Conservation (phyloP, 2,797 vertebrate genomes). For the Pangasius larnaudii region DNA sequence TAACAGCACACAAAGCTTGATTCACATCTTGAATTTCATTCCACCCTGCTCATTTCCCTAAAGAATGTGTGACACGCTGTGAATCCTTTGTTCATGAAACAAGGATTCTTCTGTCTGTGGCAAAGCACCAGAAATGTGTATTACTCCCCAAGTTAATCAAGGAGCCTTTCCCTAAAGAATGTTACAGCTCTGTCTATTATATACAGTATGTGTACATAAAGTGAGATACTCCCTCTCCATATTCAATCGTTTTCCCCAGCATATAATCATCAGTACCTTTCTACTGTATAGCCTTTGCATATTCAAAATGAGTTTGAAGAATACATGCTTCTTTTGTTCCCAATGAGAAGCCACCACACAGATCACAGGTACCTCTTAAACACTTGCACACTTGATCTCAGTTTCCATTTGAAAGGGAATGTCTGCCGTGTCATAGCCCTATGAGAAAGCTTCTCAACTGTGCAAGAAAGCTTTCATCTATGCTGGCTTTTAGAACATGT, state of each 20-base stretch:
- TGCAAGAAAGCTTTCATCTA: background rate
- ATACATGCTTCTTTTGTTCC: background rate
- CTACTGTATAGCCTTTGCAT: background rate
- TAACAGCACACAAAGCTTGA: constrained; percentile 4
- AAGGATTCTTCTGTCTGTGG: constrained; percentile 45
- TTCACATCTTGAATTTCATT: constrained; percentile 19
- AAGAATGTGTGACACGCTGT: constrained; percentile 19
- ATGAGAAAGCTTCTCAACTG: background rate
- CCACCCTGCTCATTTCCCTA: constrained; percentile 17
- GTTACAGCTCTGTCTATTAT: constrained; percentile 39
- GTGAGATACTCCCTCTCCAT: background rate
- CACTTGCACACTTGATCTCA: background rate
- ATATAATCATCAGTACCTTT: background rate
- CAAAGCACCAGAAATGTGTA: constrained; percentile 22
- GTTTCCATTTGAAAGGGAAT: background rate
- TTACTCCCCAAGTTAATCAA: constrained; percentile 43
- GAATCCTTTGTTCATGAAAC: constrained; percentile 40
- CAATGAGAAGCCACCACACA: background rate
- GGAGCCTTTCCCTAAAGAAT: constrained; percentile 35
- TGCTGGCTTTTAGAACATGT: background rate
- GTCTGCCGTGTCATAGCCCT: background rate
- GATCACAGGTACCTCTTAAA: background rate
- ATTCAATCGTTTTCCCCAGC: background rate
- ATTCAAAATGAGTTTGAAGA: background rate
- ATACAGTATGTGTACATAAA: constrained; percentile 5